Percentiles rank a stretch among this genome's conserved stretches.
Evolutionary conservation across 1,140 invertebrate genomes (phyloP).

Genomic region (Listronotus oregonensis): DNA sequence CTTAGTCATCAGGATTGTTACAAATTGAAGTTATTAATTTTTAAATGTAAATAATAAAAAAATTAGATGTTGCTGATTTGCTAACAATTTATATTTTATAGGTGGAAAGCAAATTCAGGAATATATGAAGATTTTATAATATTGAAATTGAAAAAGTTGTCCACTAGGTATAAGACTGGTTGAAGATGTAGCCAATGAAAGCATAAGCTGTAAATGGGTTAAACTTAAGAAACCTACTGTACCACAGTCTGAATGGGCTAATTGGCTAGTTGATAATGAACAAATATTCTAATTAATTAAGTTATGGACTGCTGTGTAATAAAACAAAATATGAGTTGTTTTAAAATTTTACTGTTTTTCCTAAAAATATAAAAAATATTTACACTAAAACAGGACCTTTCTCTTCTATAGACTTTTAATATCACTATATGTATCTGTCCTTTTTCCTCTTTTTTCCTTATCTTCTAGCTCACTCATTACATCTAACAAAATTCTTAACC

Average conservation of each 20-base stretch:
- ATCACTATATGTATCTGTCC: slow-evolving; percentile 46
- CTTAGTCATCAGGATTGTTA: no score
- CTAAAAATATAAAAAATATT: background rate
- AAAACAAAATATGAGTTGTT: background rate
- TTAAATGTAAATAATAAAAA: no score
- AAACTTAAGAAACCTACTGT: slow-evolving; percentile 55
- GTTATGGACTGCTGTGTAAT: background rate
- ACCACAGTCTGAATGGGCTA: slow-evolving; percentile 33
- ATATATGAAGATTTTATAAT: slow-evolving; percentile 59
- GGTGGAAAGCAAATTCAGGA: slow-evolving; percentile 56
- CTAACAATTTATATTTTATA: slow-evolving; percentile 34
- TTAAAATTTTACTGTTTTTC: background rate
- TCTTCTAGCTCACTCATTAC: slow-evolving; percentile 57
- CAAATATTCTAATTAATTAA: background rate
- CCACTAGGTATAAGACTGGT: slow-evolving; percentile 65
- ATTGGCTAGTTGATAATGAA: background rate
- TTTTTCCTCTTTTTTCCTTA: slow-evolving; percentile 51
- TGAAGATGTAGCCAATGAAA: slow-evolving; percentile 59
- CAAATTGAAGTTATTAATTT: no score
- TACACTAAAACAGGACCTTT: slow-evolving; percentile 51
- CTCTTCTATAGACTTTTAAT: slow-evolving; percentile 49
- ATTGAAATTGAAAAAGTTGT: slow-evolving; percentile 56
- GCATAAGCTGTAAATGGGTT: slow-evolving; percentile 67
- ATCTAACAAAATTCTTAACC: slow-evolving; percentile 63
- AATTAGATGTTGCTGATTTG: no score